Conservation (phyloP, 2,888 invertebrate genomes). For the Sinhomidia bicolor region DNA sequence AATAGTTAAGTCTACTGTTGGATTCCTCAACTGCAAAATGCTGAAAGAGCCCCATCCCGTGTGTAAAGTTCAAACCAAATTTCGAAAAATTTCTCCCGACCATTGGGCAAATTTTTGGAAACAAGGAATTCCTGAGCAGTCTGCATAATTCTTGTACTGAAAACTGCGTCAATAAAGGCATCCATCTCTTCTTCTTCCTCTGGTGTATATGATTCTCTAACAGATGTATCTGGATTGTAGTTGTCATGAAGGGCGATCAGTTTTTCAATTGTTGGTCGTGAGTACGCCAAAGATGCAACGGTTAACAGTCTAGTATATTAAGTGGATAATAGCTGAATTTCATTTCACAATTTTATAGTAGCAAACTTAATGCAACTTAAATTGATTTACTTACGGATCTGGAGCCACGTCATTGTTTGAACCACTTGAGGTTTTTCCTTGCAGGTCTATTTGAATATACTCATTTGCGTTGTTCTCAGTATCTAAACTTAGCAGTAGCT, state of each 20-base stretch:
- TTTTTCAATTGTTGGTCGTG: slow-evolving; percentile 88
- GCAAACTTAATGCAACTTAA: not conserved
- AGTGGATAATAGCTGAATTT: not conserved
- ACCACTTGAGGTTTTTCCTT: slow-evolving; percentile 88
- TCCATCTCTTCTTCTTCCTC: slow-evolving; percentile 89
- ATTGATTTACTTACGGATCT: slow-evolving; percentile 9
- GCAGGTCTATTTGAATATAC: slow-evolving; percentile 87
- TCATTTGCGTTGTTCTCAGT: slow-evolving; percentile 87
- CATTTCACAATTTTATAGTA: not conserved
- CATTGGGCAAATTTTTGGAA: slow-evolving; percentile 66
- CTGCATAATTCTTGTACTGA: slow-evolving; percentile 89
- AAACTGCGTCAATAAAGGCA: slow-evolving; percentile 89
- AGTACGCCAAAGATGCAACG: slow-evolving; percentile 85
- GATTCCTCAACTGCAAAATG: slow-evolving; percentile 91
- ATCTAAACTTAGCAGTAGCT: slow-evolving; percentile 88
- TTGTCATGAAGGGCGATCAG: slow-evolving; percentile 91
- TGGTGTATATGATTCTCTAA: slow-evolving; percentile 89
- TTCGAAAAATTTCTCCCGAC: slow-evolving; percentile 67
- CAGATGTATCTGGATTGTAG: slow-evolving; percentile 88
- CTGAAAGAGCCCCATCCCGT: slow-evolving; percentile 89
- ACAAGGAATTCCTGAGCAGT: slow-evolving; percentile 85
- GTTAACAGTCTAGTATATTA: slow-evolving; percentile 89
- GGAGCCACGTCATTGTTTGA: slow-evolving; percentile 82
- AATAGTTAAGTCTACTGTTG: slow-evolving; percentile 86
- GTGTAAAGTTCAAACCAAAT: slow-evolving; percentile 87